Evolutionary conservation across 1,140 invertebrate species (phyloP).

Genomic region (Trialeurodes vaporariorum): DNA sequence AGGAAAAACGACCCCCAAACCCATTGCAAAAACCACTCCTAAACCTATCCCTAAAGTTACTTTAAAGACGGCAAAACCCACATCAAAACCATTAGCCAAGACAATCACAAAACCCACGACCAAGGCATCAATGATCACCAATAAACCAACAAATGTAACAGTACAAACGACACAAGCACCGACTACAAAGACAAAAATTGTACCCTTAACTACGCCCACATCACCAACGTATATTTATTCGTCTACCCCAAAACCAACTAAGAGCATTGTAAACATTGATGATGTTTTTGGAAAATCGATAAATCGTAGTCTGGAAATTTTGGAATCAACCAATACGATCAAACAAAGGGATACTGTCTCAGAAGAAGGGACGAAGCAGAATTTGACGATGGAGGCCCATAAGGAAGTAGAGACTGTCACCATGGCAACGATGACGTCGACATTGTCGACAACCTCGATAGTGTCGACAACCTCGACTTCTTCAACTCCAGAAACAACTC

Average conservation of each 20-base stretch:
- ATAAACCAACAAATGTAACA: neutral
- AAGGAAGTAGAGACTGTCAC: too few species aligned
- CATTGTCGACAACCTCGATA: conserved; percentile 1
- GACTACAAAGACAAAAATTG: neutral
- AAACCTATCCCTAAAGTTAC: neutral
- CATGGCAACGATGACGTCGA: neutral
- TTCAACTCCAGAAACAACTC: conserved; percentile 16
- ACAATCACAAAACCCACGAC: conserved; percentile 1
- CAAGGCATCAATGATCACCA: too few species aligned
- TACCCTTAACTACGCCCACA: neutral
- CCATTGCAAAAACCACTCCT: neutral
- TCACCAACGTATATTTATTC: neutral
- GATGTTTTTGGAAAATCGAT: neutral
- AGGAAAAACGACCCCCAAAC: conserved; percentile 2
- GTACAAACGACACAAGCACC: conserved; percentile 3
- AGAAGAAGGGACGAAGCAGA: too few species aligned
- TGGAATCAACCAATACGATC: neutral
- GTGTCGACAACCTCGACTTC: conserved; percentile 20
- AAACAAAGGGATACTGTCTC: neutral
- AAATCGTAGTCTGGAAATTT: too few species aligned
- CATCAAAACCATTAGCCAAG: neutral
- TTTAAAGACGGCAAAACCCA: neutral
- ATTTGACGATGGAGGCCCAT: too few species aligned
- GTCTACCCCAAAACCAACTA: neutral
- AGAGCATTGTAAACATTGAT: neutral